Evolutionary conservation across 2,888 invertebrate genomes (phyloP), one percentile per base, ranked within the genome.

Genomic region (Clivina fossor): DNA sequence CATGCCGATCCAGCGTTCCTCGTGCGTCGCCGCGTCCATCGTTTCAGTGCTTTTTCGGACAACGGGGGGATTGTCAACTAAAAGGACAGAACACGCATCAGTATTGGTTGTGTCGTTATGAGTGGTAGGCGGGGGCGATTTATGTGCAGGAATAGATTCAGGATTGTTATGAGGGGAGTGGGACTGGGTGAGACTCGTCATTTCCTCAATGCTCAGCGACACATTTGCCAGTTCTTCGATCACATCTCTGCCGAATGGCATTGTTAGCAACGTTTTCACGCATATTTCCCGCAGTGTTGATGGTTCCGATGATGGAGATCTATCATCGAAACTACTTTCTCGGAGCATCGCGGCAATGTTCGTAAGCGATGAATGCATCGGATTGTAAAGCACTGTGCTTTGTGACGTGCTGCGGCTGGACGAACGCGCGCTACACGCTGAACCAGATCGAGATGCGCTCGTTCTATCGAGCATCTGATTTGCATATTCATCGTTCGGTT

Each of bases 211-310:
- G 22, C 75, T 77, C 66, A 80, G 74, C 7, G 86, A 82, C 8
- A 85, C 83, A 30, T 76, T 77, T 20, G 85, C 85, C 33, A 86
- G 68, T 69, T 86, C 86, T 72, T 84, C 82, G 58, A 87, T 71
- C 61, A 89, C 79, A 65, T 82, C 82, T 16, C 78, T 74, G 43
- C 89, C 89, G 68, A 80, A 86, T 2, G 88, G 88, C 68, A 87
- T 76, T 4, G 81, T 77, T 13, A 84, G 75, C 7, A 90, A 77
- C 61, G 76, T 81, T 63, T 77, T 78, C 30, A 88, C 76, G 68
- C 87, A 87, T 26, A 86, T 71, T 62, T 85, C 81, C 63, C 80
- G 80, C 51, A 90, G 71, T 22, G 80, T 64, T 18, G 58, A 26
- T 1, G 68, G 66, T 38, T 67, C 46, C 11, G 19, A 20, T 1